Conservation (phyloP, 1,140 invertebrate species). For the Conopomorpha cramerella region DNA sequence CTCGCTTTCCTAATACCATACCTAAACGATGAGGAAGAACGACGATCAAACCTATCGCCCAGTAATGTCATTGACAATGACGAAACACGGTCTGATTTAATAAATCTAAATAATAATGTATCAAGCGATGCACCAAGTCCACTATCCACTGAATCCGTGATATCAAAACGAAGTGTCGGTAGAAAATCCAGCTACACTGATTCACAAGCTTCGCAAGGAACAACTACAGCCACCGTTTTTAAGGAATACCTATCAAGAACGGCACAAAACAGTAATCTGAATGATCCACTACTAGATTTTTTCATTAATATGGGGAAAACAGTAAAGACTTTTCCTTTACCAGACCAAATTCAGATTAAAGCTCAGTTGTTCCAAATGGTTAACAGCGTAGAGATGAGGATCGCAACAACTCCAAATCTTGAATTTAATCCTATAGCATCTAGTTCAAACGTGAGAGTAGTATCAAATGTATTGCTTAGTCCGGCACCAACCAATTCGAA, state of each 20-base stretch:
- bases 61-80: slow-evolving; percentile 4
- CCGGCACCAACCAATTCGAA: too few relatives aligned
- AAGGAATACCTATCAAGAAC: not conserved
- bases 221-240: not conserved
- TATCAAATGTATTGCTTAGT: slow-evolving; percentile 2
- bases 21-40: slow-evolving; percentile 9
- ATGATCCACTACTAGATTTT: not conserved
- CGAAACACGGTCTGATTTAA: slow-evolving; percentile 3
- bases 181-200: not conserved
- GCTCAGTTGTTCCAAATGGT: slow-evolving; percentile 1
- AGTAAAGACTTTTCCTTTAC: slow-evolving; percentile 3
- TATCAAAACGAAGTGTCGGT: slow-evolving; percentile 1
- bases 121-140: slow-evolving; percentile 1
- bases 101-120: not conserved
- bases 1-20: slow-evolving; percentile 7
- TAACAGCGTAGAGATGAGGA: slow-evolving; percentile 4
- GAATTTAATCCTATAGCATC: slow-evolving; percentile 3
- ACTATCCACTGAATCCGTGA: not conserved
- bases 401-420: slow-evolving; percentile 2
- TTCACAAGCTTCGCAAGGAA: slow-evolving; percentile 1
- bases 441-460: slow-evolving; percentile 2
- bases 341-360: slow-evolving; percentile 1
- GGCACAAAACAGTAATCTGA: slow-evolving; percentile 1
- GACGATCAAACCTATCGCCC: slow-evolving; percentile 6
- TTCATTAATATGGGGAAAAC: slow-evolving; percentile 3